Evolutionary conservation across 2,797 vertebrate species (phyloP).

Genomic region (Spinus olivaceus): DNA sequence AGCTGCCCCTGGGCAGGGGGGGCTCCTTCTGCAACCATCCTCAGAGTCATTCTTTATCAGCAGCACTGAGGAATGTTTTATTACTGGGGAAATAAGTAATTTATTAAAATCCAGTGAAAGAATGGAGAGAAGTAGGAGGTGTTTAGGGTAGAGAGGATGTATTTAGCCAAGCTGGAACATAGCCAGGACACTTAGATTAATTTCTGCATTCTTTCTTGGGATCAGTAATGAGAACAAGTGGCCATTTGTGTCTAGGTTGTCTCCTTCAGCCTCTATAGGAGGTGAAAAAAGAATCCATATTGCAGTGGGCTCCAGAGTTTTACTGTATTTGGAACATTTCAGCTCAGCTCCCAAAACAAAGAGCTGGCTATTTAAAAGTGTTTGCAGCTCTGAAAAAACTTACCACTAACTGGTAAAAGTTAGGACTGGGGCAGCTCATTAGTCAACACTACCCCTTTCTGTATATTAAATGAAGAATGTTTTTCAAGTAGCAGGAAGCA

Average conservation of each 20-base stretch:
- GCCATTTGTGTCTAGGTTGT: slow-evolving; percentile 13
- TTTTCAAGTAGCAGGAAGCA: slow-evolving; percentile 68
- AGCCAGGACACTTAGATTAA: slow-evolving; percentile 7
- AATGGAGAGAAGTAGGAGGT: neutral
- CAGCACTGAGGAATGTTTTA: neutral
- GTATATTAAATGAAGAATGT: slow-evolving; percentile 64
- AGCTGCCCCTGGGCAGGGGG: neutral
- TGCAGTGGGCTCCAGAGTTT: neutral
- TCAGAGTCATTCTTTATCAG: neutral
- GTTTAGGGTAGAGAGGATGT: neutral
- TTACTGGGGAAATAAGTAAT: slow-evolving; percentile 27
- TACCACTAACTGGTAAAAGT: slow-evolving; percentile 61
- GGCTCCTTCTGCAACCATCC: neutral
- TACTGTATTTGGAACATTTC: slow-evolving; percentile 4
- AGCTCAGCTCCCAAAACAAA: slow-evolving; percentile 40
- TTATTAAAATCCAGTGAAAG: slow-evolving; percentile 35
- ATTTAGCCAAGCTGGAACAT: neutral
- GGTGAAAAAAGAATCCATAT: slow-evolving; percentile 22
- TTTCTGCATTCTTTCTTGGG: slow-evolving; percentile 11
- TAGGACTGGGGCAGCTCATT: slow-evolving; percentile 64
- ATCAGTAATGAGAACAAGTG: slow-evolving; percentile 35
- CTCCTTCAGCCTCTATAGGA: slow-evolving; percentile 11
- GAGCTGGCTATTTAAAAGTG: slow-evolving; percentile 34
- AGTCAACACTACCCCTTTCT: slow-evolving; percentile 58
- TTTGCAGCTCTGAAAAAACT: slow-evolving; percentile 51